These are phyloP conservation scores for Gastrophryne carolinensis DNA, from an alignment of 2,797 vertebrate genomes.

Conservation along the genomic window DNA sequence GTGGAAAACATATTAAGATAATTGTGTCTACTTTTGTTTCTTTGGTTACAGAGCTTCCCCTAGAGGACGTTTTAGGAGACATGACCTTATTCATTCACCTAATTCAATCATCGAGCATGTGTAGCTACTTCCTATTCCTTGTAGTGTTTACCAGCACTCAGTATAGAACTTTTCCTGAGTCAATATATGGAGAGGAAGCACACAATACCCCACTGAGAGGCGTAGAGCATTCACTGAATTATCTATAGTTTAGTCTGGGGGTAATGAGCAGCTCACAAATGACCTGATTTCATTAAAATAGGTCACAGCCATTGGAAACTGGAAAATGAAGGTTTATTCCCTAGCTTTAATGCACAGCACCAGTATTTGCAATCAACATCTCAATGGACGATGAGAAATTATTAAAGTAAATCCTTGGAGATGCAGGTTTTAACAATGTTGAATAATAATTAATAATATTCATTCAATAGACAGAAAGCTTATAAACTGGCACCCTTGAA, in stretches of 20 bases:
- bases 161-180: slow-evolving; percentile 70
- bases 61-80: slow-evolving; percentile 66
- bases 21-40: slow-evolving; percentile 75
- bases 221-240: slow-evolving; percentile 66
- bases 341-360: slow-evolving; percentile 3
- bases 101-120: slow-evolving; percentile 64
- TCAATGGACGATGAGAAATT: not conserved
- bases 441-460: not conserved
- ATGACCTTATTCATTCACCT: slow-evolving; percentile 68
- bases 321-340: slow-evolving; percentile 55
- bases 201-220: slow-evolving; percentile 66
- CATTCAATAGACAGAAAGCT: no score
- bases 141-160: slow-evolving; percentile 67
- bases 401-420: not conserved
- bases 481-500: no score
- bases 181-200: slow-evolving; percentile 69
- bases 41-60: slow-evolving; percentile 56
- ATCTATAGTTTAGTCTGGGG: slow-evolving; percentile 84
- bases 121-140: slow-evolving; percentile 62
- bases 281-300: slow-evolving; percentile 86
- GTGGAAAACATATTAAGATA: slow-evolving; percentile 75
- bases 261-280: slow-evolving; percentile 92
- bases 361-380: not conserved
- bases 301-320: slow-evolving; percentile 73
- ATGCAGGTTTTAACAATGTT: not conserved